A percentile compares a stretch with the other conserved stretches of the same genome.
phyloP scores from a whole-genome alignment of 2,888 invertebrate species.

The Malacosoma neustria region DNA sequence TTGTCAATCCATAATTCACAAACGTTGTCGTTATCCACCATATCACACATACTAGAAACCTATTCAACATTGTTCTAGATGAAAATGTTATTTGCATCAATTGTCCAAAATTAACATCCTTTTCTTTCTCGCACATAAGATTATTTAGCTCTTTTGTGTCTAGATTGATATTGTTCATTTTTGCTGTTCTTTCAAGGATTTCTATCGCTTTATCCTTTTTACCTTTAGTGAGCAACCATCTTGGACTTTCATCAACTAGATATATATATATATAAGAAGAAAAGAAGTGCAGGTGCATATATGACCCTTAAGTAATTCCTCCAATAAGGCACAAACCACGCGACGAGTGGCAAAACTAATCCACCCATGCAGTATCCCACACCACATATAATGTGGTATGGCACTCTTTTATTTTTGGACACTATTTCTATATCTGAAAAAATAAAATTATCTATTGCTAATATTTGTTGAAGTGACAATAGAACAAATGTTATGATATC shows the following conservation, averaged over 20 bases:
- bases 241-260: constrained; percentile 82
- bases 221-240: constrained; percentile 85
- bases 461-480: no score
- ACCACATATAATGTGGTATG: constrained; percentile 31
- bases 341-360: constrained; percentile 26
- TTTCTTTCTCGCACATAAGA: constrained; percentile 19
- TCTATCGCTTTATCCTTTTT: constrained; percentile 76
- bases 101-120: constrained; percentile 24
- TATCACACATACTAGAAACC: constrained; percentile 48
- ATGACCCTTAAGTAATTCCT: constrained; percentile 77
- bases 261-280: constrained; percentile 79
- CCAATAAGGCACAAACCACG: constrained; percentile 77
- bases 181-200: constrained; percentile 77
- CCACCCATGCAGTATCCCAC: constrained; percentile 39
- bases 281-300: constrained; percentile 80
- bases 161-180: constrained; percentile 41
- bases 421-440: constrained; percentile 52
- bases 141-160: constrained; percentile 35
- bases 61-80: constrained; percentile 35
- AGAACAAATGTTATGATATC: no score
- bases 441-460: no score
- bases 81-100: constrained; percentile 41
- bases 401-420: constrained; percentile 37
- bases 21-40: constrained; percentile 80
- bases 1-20: constrained; percentile 84